Evolutionary conservation across 2,113 vertebrate genomes (phyloP), one percentile per base, ranked within the genome.

Genomic region (Alosa alosa): DNA sequence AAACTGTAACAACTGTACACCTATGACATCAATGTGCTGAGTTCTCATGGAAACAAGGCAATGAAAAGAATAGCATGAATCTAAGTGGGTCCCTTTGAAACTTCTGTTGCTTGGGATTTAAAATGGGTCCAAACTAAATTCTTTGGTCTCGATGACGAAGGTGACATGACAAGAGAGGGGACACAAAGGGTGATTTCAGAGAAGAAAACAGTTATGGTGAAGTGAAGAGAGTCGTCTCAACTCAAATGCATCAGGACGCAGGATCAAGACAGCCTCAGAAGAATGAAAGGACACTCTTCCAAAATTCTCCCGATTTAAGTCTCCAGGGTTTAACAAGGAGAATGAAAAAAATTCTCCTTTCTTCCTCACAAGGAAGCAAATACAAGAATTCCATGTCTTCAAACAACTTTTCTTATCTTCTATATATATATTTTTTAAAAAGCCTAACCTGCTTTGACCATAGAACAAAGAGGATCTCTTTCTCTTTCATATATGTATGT

Each of bases 91-190:
- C 89, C 72, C 78, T 88, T 91, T 84, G 45, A 85, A 86, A 83
- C 44, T 52, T 88, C 83, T 57, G 84, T 82, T n/a, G 84, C 85
- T 88, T 85, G 83, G 85, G 82, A 57, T 85, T 44, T 55, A 84
- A 84, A n/a, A 88, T 88, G 60, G 86, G 85, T 41, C 68, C 72
- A 72, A 95, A 95, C 91, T 93, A 20, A 94, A 94, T 92, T 95
- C 94, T 95, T 95, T 95, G 94, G 95, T 93, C 89, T 93, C 88
- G 87, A 94, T 89, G 90, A 91, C 85, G 81, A 86, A 88, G 86
- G 84, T 82, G 60, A 25, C 22, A 52, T 72, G 41, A 86, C 18
- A 44, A 57, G 78, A 44, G 41, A 81, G 18, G 57, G 17, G 20
- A 84, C 85, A 85, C 45, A 82, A 41, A 57, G 83, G 85, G 78